Base-by-base conservation (phyloP, 2,113 vertebrate genomes). In the Acinonyx jubatus region DNA sequence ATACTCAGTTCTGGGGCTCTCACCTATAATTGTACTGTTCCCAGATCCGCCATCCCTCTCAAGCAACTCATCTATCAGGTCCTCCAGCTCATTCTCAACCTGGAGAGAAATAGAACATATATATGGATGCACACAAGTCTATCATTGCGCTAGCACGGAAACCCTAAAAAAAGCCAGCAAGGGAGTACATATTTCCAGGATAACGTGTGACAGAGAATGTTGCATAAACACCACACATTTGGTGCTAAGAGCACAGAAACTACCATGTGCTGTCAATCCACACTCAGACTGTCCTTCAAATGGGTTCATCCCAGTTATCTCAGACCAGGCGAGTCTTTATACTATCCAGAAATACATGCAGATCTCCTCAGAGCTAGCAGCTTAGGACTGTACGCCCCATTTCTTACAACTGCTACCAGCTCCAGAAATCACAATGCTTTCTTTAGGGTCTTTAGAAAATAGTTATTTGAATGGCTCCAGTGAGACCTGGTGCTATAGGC, bases 21-120 rank as follows among this genome's bases (percentile, higher is more conserved):
- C 98, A 99, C 99, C 99, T 83, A 99, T 99, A 98, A 99, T 99
- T 97, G 99, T 99, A 96, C 99, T 99, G 98, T 99, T 99, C 94
- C 99, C 99, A 38, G 99, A 98, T 89, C 99, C 99, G 87, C 99
- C 99, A 95, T 99, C 99, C 98, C 99, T 99, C 97, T 99, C 99
- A 97, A 99, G 98, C 83, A 99, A 98, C 98, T 99, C 99, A 98
- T 99, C 99, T 96, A 99, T 99, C 94, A 99, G 98, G 98, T 99
- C 99, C 98, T 99, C 99, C 98, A 99, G 98, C 97, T 99, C 99
- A 96, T 99, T 99, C 98, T 99, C 99, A 69, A 99, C 99, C 99
- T 99, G 97, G 90, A 85, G 98, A 97, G 93, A 98, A 97, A 97
- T 84, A 97, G 97, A 96, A 97, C 97, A 98, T 93, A 98, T 29